Evolutionary conservation across 2,113 vertebrate genomes (phyloP).

Genomic region (Burhinus bistriatus): DNA sequence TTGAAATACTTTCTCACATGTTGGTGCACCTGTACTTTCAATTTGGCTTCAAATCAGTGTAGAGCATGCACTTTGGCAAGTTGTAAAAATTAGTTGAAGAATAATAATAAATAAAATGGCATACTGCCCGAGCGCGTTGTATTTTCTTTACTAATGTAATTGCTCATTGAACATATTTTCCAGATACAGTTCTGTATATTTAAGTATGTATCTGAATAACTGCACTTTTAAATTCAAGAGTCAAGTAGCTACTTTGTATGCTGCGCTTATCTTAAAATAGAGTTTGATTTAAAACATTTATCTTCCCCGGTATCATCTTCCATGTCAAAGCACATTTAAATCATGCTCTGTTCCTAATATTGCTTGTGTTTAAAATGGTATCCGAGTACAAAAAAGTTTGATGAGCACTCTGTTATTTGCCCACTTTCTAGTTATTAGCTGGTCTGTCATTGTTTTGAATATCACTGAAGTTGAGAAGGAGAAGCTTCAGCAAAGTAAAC

Average conservation of each 20-base stretch:
- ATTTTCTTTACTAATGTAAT: background rate
- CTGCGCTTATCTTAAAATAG: slow-evolving; percentile 34
- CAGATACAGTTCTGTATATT: background rate
- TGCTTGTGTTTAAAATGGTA: background rate
- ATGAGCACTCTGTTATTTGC: background rate
- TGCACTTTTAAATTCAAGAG: slow-evolving; percentile 35
- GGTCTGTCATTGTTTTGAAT: background rate
- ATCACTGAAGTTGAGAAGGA: background rate
- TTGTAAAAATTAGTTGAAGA: background rate
- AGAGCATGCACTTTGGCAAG: background rate
- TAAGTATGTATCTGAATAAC: slow-evolving; percentile 19
- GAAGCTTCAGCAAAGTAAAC: slow-evolving; percentile 21
- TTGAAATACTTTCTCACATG: background rate
- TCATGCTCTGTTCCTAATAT: slow-evolving; percentile 32
- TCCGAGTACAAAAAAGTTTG: background rate
- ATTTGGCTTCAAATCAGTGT: background rate
- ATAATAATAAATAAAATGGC: background rate
- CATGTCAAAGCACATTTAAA: slow-evolving; percentile 48
- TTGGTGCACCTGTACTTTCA: background rate
- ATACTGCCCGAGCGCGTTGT: background rate
- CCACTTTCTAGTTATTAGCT: background rate
- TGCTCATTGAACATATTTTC: slow-evolving; percentile 7
- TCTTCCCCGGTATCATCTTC: slow-evolving; percentile 16
- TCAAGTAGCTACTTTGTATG: slow-evolving; percentile 58
- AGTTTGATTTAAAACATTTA: slow-evolving; percentile 65